A percentile compares a stretch with the other conserved stretches of the same genome.
Evolutionary conservation across 2,113 vertebrate genomes (phyloP).

Genomic region (Oncorhynchus clarkii): DNA sequence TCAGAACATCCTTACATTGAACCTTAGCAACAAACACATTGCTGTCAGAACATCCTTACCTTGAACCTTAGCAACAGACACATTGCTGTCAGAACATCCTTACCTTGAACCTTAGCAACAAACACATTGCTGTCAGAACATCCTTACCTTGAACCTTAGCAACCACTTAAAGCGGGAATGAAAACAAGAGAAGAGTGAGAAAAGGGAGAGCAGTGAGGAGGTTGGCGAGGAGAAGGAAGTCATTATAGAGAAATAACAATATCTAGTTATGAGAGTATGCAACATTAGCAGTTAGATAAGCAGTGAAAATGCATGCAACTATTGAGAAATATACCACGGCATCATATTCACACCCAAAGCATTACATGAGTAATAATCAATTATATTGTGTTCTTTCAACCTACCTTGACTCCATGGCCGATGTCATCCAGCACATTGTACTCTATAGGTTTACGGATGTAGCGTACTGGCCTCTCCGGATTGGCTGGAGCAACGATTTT

Average conservation of each 20-base stretch:
- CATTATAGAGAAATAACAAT: neutral
- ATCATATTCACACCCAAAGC: too few species aligned
- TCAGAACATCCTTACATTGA: too few species aligned
- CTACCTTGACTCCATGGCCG: conserved; percentile 90
- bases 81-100: too few species aligned
- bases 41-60: too few species aligned
- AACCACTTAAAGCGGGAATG: conserved; percentile 93
- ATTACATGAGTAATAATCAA: too few species aligned
- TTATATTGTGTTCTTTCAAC: neutral
- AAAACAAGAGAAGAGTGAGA: conserved; percentile 78
- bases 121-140: too few species aligned
- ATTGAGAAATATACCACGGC: too few species aligned
- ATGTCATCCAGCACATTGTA: conserved; percentile 88
- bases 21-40: too few species aligned
- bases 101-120: too few species aligned
- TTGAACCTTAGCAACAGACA: too few species aligned
- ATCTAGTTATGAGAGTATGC: neutral
- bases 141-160: conserved; percentile 73
- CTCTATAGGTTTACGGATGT: conserved; percentile 89
- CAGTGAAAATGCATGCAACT: neutral
- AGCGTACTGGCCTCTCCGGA: conserved; percentile 85
- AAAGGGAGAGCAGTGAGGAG: conserved; percentile 81
- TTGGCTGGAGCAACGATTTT: conserved; percentile 90
- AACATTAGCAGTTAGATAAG: neutral
- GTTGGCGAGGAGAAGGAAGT: conserved; percentile 69